A percentile compares a stretch with the other conserved stretches of the same genome.
These are phyloP conservation scores for Oenanthe oenanthe DNA, from an alignment of 2,113 vertebrate species.

Conservation along the genomic window DNA sequence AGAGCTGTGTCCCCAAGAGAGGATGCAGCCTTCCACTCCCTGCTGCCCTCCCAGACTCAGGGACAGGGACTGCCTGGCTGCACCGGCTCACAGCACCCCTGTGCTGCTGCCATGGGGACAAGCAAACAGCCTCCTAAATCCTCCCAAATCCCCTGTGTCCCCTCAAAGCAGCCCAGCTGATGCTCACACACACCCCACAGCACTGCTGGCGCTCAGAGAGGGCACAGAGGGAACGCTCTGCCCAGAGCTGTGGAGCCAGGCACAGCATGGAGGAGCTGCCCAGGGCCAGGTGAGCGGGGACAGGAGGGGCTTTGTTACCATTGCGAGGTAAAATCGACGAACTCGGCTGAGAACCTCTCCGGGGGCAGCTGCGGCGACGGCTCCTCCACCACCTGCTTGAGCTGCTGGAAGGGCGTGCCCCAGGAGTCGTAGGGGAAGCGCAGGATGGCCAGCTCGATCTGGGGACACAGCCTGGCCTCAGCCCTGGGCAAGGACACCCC, in stretches of 20 bases:
- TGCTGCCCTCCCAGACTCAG: not conserved
- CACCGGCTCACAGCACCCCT: not conserved
- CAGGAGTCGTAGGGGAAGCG: constrained; percentile 94
- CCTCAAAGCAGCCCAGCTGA: fast-evolving
- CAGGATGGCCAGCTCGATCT: constrained; percentile 95
- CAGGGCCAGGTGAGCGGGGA: fast-evolving
- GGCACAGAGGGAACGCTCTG: fast-evolving
- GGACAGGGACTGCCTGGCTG: not conserved
- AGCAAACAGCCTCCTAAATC: not conserved
- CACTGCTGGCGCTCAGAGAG: fast-evolving
- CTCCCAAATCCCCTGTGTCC: not conserved
- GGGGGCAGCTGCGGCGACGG: constrained; percentile 90
- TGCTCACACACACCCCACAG: not conserved
- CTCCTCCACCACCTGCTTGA: constrained; percentile 97
- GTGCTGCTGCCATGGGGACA: no score
- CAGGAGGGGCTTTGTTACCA: constrained; percentile 71
- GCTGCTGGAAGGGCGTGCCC: constrained; percentile 97
- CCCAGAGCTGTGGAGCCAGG: not conserved
- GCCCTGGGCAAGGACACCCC: fast-evolving
- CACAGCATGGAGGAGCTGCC: fast-evolving
- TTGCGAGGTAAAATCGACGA: constrained; percentile 93
- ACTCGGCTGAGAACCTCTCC: constrained; percentile 88
- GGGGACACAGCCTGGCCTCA: not conserved
- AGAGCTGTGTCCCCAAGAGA: fast-evolving
- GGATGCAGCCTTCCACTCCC: not conserved